Evolutionary conservation across 2,888 invertebrate genomes (phyloP).

Genomic region (Nebria brevicollis): DNA sequence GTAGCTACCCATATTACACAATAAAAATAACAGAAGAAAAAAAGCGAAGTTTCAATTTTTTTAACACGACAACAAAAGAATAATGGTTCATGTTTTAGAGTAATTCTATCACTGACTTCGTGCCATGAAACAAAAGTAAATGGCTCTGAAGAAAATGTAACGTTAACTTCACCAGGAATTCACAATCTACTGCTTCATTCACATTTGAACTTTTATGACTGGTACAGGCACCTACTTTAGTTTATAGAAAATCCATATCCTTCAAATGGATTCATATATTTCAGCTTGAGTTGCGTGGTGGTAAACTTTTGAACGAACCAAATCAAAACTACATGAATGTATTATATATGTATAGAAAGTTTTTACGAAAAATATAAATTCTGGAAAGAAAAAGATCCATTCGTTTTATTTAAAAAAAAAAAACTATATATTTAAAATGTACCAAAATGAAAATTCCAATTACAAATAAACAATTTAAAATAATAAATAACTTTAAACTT

Average conservation of each 20-base stretch:
- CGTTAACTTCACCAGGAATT: conserved; percentile 1
- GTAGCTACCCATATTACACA: conserved; percentile 13
- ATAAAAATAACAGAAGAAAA: conserved; percentile 5
- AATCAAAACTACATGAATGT: conserved; percentile 3
- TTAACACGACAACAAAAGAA: conserved; percentile 35
- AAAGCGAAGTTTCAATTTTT: conserved; percentile 24
- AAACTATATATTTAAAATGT: neutral
- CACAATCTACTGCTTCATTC: neutral
- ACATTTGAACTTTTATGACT: neutral
- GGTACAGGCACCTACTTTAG: neutral
- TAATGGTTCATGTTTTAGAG: conserved; percentile 44
- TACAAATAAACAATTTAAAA: neutral
- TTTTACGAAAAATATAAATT: conserved; percentile 16
- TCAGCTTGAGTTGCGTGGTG: neutral
- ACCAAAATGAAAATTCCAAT: neutral
- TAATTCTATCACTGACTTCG: conserved; percentile 38
- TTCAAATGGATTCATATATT: neutral
- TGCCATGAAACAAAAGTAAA: conserved; percentile 23
- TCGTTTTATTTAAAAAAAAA: neutral
- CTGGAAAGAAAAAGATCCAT: neutral
- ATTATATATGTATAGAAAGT: neutral
- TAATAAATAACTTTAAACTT: neutral
- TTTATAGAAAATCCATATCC: neutral
- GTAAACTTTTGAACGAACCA: neutral
- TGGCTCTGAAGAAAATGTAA: neutral